Base-by-base conservation (phyloP, 1,140 invertebrate genomes). In the Drosophila ercepeae region DNA sequence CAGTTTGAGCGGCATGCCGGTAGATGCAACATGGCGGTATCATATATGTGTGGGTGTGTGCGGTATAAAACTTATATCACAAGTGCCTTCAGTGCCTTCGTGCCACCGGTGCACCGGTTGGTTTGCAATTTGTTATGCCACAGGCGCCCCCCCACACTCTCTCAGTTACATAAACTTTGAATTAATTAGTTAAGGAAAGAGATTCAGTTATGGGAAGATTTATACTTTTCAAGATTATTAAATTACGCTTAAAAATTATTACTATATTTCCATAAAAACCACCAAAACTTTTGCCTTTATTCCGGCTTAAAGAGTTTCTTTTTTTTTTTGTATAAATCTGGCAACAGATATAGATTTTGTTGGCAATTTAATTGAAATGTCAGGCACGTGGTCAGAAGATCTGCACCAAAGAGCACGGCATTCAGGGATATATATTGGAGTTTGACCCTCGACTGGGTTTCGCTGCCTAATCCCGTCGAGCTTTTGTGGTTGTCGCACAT, bases 321-420 rank as follows among this genome's bases (percentile, higher is more conserved):
- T 71, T 70, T 8, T 60, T n/a, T n/a, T n/a, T n/a, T n/a, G 14
- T 73, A 63, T 64, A 73, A 48, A 63, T 72, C 44, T 48, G 27
- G 7, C 60, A 53, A 11, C 16, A 23, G 34, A 53, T 57, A 57
- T 46, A 64, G 46, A 55, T 74, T 65, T 74, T 74, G 21, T 74
- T 74, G 71, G 71, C 71, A 65, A 74, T 74, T 74, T 74, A 74
- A 74, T 74, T 74, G 70, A 74, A 74, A 74, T 74, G 70, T 74
- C 71, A 74, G 70, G 70, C 71, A 74, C 71, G 70, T 74, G 71
- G 70, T 53, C 27, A 54, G 32, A 27, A 67, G 25, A 49, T 58
- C 6, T 5, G 32, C 13, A 3, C 3, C 7, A 19, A 9, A 36
- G 19, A 54, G 34, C 25, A 29, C 3, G 25, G 23, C 27, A 27